These are phyloP conservation scores for Dasypogon diadema DNA, from an alignment of 2,888 invertebrate species.

Conservation along the genomic window DNA sequence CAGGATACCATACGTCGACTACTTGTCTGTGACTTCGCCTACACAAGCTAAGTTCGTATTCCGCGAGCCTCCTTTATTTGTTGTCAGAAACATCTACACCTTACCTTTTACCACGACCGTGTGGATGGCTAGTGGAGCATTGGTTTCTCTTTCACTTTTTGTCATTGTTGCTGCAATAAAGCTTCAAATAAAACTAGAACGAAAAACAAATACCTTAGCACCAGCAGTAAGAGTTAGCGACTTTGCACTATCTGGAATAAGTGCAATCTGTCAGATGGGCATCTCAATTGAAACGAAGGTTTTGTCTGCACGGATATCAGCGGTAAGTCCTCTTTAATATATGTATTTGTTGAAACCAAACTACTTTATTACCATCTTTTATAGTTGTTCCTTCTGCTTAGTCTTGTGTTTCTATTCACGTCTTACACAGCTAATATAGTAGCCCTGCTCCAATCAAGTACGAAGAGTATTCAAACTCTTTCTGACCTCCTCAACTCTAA, in stretches of 20 bases:
- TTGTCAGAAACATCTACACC: conserved; percentile 75
- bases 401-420: conserved; percentile 74
- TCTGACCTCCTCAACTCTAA: conserved; percentile 74
- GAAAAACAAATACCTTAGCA: not conserved
- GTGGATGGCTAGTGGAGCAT: conserved; percentile 73
- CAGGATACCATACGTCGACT: conserved; percentile 68
- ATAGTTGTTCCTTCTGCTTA: conserved; percentile 73
- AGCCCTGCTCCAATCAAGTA: conserved; percentile 75
- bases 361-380: not conserved
- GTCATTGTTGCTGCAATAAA: conserved; percentile 35
- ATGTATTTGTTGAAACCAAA: not conserved
- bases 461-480: conserved; percentile 73
- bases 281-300: not conserved
- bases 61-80: conserved; percentile 75
- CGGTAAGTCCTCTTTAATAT: not conserved
- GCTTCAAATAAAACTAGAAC: not conserved
- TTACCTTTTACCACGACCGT: conserved; percentile 75
- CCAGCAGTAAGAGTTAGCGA: not conserved
- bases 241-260: conserved; percentile 9
- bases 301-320: conserved; percentile 13
- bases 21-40: conserved; percentile 71
- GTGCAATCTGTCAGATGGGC: conserved; percentile 25
- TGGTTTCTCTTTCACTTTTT: conserved; percentile 63
- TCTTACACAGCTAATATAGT: conserved; percentile 80
- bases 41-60: conserved; percentile 74